Evolutionary conservation across 2,888 invertebrate genomes (phyloP), one percentile per base, ranked within the genome.

Genomic region (Ceraclea dissimilis): DNA sequence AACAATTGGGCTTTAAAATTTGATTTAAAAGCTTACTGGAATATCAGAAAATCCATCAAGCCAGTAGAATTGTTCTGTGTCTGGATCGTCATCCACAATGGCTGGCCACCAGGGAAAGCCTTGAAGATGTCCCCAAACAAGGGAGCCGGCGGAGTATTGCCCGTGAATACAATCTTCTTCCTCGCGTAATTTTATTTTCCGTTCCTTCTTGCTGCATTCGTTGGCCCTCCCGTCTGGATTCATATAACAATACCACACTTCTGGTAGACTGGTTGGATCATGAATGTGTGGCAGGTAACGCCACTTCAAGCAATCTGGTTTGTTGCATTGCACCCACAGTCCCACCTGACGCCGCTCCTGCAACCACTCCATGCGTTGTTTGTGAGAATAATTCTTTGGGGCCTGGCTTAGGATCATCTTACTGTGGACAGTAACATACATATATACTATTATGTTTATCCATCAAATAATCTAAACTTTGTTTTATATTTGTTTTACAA

Each of bases 101-200:
- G 80, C 86, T 2, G 86, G 86, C 85, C 85, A 86, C 83, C 83
- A 85, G 1, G 85, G 85, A 71, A 75, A 84, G 20, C 82, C 82
- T 0, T 69, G 63, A 60, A 82, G 62, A 34, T 73, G 77, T 0
- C 81, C 86, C 82, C 84, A 82, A 0, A 86, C 86, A 39, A 87
- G 63, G 17, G 85, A 84, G 1, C 86, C 86, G 2, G 82, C 80
- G 2, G 81, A 77, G 64, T 79, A 86, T 57, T 72, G 68, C 63
- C 79, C 80, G 61, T 80, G 74, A 22, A 86, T 81, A 26, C 82
- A 66, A 56, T 79, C 79, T 46, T 75, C 74, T 60, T 80, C 76
- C 0, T 79, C 74, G 2, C 68, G 68, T 1, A 73, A 61, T 13
- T 71, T 68, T 21, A 76, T 70, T 0, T 69, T 67, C n/a, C 68